Conservation (phyloP, 1,140 invertebrate species). For the Amphibalanus amphitrite region DNA sequence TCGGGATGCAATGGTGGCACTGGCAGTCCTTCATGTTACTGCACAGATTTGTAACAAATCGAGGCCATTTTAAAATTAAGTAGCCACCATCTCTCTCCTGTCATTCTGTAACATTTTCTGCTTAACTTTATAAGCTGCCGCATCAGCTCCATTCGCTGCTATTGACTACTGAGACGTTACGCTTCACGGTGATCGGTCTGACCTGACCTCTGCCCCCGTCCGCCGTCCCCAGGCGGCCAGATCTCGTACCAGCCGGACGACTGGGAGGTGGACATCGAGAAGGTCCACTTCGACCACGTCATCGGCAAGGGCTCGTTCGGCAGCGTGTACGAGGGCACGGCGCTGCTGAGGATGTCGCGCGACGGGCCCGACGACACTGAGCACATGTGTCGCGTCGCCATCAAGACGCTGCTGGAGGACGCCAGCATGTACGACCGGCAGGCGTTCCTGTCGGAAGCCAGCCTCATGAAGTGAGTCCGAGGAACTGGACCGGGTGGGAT, state of each 20-base stretch:
- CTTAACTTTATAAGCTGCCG: too few relatives aligned
- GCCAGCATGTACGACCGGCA: not conserved
- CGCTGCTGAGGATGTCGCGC: not conserved
- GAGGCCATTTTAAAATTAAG: too few relatives aligned
- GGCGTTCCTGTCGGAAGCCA: not conserved
- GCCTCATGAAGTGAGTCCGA: slow-evolving; percentile 1
- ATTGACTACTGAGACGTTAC: too few relatives aligned
- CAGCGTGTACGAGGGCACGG: not conserved
- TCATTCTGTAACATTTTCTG: too few relatives aligned
- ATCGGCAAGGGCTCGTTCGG: slow-evolving; percentile 6
- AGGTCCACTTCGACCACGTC: not conserved
- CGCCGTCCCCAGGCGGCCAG: not conserved
- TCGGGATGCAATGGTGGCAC: too few relatives aligned
- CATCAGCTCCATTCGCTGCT: too few relatives aligned
- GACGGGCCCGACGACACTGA: not conserved
- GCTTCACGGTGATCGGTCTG: too few relatives aligned
- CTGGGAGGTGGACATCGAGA: not conserved
- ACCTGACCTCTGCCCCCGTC: too few relatives aligned
- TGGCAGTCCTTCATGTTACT: too few relatives aligned
- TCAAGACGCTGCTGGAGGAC: not conserved
- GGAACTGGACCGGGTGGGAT: not conserved
- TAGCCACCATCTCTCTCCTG: too few relatives aligned
- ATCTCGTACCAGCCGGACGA: slow-evolving; percentile 1
- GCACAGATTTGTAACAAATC: too few relatives aligned
- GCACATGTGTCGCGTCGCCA: not conserved